phyloP scores from a whole-genome alignment of 2,888 invertebrate genomes.

The Hartigia nigra region DNA sequence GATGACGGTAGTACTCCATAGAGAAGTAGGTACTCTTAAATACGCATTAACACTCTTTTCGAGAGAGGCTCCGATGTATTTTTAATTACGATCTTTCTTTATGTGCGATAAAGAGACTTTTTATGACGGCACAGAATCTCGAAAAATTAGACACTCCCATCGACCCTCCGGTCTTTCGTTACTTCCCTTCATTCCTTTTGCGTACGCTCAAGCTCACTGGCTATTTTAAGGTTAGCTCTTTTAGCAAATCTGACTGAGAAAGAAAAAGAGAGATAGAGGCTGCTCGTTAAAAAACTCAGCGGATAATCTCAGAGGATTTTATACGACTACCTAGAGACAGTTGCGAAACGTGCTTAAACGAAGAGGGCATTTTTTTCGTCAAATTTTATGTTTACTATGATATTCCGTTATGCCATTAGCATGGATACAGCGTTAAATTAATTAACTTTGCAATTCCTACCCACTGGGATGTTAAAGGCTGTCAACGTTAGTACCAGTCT shows the following conservation, averaged over 20 bases:
- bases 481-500: not conserved
- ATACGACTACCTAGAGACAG: not conserved
- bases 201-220: not conserved
- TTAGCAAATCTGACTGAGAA: not conserved
- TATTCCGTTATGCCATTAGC: not conserved
- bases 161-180: not conserved
- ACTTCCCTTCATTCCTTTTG: not conserved
- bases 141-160: not conserved
- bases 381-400: too few relatives aligned
- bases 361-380: too few relatives aligned
- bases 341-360: not conserved
- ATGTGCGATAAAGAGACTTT: constrained; percentile 31
- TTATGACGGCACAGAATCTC: constrained; percentile 10
- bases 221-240: not conserved
- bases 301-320: not conserved
- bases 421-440: not conserved
- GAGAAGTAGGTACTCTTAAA: constrained; percentile 13
- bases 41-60: constrained; percentile 17
- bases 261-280: not conserved
- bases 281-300: not conserved
- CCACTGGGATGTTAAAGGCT: not conserved
- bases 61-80: constrained; percentile 19
- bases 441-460: not conserved
- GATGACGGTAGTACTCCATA: not conserved
- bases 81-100: constrained; percentile 32